Evolutionary conservation across 1,140 invertebrate genomes (phyloP), one percentile per base, ranked within the genome.

Genomic region (Aphelinus certus): DNA sequence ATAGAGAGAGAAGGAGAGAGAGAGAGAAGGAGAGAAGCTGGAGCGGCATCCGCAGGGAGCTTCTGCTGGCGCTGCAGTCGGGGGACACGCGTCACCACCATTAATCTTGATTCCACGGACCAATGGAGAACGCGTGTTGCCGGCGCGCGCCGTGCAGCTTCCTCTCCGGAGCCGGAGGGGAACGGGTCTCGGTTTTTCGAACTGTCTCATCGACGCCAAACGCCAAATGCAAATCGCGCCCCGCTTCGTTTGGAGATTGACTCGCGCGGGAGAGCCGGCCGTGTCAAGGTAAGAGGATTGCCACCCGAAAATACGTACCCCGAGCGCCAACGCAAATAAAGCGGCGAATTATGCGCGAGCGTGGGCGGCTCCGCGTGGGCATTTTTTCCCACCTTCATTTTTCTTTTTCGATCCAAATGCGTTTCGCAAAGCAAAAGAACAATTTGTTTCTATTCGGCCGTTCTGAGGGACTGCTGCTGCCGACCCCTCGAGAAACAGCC

Each of bases 71-170:
- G 62, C 47, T 72, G 55, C 62, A 66, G 47, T 61, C 51, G 9
- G 10, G 79, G 79, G 78, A 80, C 80, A 81, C 80, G 82, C 82
- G 79, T 81, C 79, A 66, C 79, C 76, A 78, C 78, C 83, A 84
- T 85, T 83, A 85, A 84, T 85, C 83, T 85, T 83, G 82, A 85
- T 85, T 85, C 81, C 77, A 76, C 73, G 78, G 79, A 81, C 79
- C 80, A 78, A 81, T 81, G 78, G 80, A 78, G 66, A 81, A 81
- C 80, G 76, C 80, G 58, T 62, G 57, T 66, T 43, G 53, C 66
- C 26, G 26, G 53, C 9, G 45, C 4, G 61, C 3, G 26, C 2
- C 9, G 26, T 45, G 51, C 5, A 42, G 3, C 51, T 7, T 43
- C 5, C 5, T 26, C 65, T 6, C 43, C 66, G 3, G 42, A 53